Percentiles rank a stretch among this genome's conserved stretches.
phyloP scores from a whole-genome alignment of 2,888 invertebrate genomes.

The Pheosia tremula region DNA sequence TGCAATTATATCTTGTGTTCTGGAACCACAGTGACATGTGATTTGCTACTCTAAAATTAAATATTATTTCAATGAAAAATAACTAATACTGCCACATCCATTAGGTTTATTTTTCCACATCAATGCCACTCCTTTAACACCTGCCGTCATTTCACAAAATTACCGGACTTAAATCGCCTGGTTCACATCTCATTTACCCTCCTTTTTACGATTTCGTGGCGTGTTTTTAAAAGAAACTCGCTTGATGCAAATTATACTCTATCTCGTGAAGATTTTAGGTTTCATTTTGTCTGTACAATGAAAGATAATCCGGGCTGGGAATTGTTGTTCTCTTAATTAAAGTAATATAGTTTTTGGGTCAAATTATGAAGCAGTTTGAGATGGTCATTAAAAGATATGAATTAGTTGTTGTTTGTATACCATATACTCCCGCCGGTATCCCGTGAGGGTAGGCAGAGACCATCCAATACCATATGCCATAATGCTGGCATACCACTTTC shows the following conservation, averaged over 20 bases:
- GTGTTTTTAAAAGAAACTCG: conserved; percentile 31
- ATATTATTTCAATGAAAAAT: too few relatives aligned
- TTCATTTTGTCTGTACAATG: conserved; percentile 18
- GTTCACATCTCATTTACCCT: conserved; percentile 71
- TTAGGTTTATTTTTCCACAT: conserved; percentile 16
- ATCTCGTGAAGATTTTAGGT: conserved; percentile 13
- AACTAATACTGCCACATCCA: too few relatives aligned
- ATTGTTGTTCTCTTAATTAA: conserved; percentile 28
- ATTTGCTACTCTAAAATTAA: too few relatives aligned
- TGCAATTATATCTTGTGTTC: too few relatives aligned
- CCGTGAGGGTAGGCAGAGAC: too few relatives aligned
- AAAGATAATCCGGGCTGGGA: conserved; percentile 13
- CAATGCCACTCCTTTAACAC: conserved; percentile 40
- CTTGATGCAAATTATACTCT: conserved; percentile 12
- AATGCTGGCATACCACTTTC: too few relatives aligned
- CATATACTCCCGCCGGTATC: too few relatives aligned
- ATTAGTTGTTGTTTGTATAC: neutral
- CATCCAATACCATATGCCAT: too few relatives aligned
- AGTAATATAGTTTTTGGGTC: conserved; percentile 22
- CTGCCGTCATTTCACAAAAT: conserved; percentile 63
- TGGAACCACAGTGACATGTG: too few relatives aligned
- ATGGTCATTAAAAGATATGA: conserved; percentile 16
- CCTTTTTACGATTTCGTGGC: conserved; percentile 59
- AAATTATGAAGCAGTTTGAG: conserved; percentile 13
- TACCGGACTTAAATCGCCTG: conserved; percentile 65